These are phyloP conservation scores for Conchocele bisecta DNA, from an alignment of 2,888 invertebrate species.

Conservation along the genomic window DNA sequence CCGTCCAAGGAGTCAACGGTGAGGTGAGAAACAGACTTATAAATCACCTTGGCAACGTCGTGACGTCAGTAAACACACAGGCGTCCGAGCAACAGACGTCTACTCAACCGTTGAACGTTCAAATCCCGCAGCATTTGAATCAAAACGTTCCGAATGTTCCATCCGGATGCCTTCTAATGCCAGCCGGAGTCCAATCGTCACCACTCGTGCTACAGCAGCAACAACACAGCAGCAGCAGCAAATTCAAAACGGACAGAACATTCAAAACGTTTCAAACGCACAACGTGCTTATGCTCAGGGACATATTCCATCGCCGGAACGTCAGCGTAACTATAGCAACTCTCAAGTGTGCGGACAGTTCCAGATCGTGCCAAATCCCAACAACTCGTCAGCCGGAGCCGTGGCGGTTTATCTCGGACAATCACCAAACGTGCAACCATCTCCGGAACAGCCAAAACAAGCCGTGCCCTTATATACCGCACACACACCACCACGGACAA, in stretches of 20 bases:
- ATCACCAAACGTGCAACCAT: conserved; percentile 16
- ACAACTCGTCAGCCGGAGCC: conserved; percentile 37
- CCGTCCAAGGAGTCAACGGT: conserved; percentile 70
- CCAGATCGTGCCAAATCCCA: conserved; percentile 60
- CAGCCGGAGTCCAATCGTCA: conserved; percentile 48
- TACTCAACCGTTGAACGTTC: conserved; percentile 66
- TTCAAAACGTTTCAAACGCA: conserved; percentile 18
- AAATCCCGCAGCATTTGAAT: conserved; percentile 58
- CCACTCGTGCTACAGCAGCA: conserved; percentile 42
- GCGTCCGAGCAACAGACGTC: conserved; percentile 27
- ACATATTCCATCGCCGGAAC: conserved; percentile 33
- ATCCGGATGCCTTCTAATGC: conserved; percentile 53
- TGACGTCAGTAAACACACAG: conserved; percentile 51
- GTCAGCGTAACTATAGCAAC: conserved; percentile 21
- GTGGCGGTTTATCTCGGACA: conserved; percentile 52
- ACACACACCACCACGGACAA: conserved; percentile 51
- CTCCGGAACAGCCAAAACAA: conserved; percentile 7
- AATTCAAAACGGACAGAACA: conserved; percentile 24
- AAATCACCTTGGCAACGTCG: conserved; percentile 73
- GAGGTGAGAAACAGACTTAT: conserved; percentile 72
- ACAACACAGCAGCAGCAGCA: no score
- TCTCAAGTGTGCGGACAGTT: conserved; percentile 63
- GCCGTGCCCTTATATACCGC: conserved; percentile 24
- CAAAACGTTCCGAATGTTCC: conserved; percentile 39
- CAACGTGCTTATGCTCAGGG: conserved; percentile 17